These are phyloP conservation scores for Oryzias curvinotus DNA, from an alignment of 2,113 vertebrate species.

Conservation along the genomic window DNA sequence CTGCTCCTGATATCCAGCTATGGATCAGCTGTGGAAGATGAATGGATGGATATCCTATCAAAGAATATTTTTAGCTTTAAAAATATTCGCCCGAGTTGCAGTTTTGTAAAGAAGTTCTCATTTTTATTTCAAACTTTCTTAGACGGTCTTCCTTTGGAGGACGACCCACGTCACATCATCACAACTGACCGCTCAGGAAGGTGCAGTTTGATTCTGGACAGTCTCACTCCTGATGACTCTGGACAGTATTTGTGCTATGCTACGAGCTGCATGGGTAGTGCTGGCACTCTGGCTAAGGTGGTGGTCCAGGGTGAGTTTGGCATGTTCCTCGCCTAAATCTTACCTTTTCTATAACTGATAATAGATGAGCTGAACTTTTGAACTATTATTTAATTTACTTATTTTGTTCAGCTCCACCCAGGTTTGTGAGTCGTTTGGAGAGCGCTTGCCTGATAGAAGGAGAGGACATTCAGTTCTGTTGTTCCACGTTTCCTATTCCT, in stretches of 20 bases:
- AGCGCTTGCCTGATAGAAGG: constrained; percentile 85
- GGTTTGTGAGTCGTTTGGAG: constrained; percentile 86
- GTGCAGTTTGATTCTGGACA: constrained; percentile 89
- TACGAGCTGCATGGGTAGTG: constrained; percentile 83
- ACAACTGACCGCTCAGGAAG: constrained; percentile 86
- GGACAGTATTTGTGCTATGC: constrained; percentile 95
- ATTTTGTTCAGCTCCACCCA: constrained; percentile 83
- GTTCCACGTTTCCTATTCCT: constrained; percentile 84
- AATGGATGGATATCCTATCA: too few species aligned
- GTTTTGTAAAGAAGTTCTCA: too few species aligned
- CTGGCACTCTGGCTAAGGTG: constrained; percentile 87
- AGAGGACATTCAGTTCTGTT: constrained; percentile 86
- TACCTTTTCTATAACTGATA: neutral
- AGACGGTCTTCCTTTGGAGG: constrained; percentile 89
- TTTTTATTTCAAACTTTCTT: neutral
- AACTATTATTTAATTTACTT: neutral
- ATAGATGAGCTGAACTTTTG: neutral
- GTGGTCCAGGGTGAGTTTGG: constrained; percentile 85
- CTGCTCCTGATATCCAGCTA: too few species aligned
- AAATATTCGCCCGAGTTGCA: too few species aligned
- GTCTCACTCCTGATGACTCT: constrained; percentile 80
- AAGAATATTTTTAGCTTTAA: too few species aligned
- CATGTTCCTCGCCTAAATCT: neutral
- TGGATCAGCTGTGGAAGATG: too few species aligned
- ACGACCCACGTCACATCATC: constrained; percentile 90